Base-by-base conservation (phyloP, 2,888 invertebrate genomes). In the Loripinus fragilis region DNA sequence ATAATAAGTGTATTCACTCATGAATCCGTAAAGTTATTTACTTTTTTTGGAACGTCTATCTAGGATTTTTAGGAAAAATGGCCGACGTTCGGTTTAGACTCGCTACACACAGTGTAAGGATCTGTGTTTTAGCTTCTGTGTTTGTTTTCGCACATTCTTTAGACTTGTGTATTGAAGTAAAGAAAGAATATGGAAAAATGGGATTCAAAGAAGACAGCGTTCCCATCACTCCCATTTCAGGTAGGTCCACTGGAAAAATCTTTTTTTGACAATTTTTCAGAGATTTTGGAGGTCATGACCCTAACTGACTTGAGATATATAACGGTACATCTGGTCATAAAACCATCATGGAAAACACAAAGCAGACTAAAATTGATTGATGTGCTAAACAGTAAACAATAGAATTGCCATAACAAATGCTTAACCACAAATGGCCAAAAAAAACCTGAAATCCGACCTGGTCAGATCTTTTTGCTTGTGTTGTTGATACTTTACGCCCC, bases 181-280 rank as follows among this genome's bases (percentile, higher is more conserved):
- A 67, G 67, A 67, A 67, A 28, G 67, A 67, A 67, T 67, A 67
- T 45, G 67, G 30, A 7, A 67, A 28, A 67, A 41, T 67, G 67
- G 67, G 67, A 7, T 67, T 67, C 67, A 41, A 67, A 41, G 67
- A 67, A 25, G 67, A 67, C 67, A 67, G 12, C 38, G 67, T 67
- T 17, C 67, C 67, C 8, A 67, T 67, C 15, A 67, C 67, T 8
- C 42, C 67, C 1, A 41, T 67, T 45, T 45, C 67, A 67, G 67
- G 67, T 67, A 42, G 42, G 38, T 38, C 38, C 38, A 38, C 12
- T 2, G 12, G 8, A 35, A 41, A 23, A 17, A 3, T 10, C 25
- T 33, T 65, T 33, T 41, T 38, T 12, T 67, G 42, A 25, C 67
- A 67, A 41, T 15, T n/a, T 67, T 41, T 45, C 2, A 35, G 10